Evolutionary conservation across 2,888 invertebrate genomes (phyloP).

Genomic region (Blastobasis lacticolella): DNA sequence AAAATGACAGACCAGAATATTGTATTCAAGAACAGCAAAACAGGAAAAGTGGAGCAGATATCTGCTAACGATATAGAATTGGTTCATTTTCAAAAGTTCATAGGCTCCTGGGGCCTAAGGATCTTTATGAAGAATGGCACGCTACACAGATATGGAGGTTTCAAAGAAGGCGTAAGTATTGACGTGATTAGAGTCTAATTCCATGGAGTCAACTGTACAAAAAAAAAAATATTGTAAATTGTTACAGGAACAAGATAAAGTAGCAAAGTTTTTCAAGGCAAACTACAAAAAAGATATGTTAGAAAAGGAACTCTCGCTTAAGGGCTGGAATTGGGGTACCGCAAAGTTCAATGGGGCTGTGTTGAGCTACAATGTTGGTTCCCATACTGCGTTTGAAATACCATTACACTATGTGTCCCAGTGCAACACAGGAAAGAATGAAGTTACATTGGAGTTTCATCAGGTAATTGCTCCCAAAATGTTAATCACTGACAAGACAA

Average conservation of each 20-base stretch:
- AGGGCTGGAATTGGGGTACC: slow-evolving; percentile 99
- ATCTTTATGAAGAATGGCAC: slow-evolving; percentile 92
- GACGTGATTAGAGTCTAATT: not conserved
- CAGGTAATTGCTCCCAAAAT: slow-evolving; percentile 72
- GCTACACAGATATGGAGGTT: slow-evolving; percentile 93
- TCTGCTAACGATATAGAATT: slow-evolving; percentile 88
- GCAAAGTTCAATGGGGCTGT: slow-evolving; percentile 94
- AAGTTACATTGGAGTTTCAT: slow-evolving; percentile 98
- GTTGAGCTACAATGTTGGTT: slow-evolving; percentile 88
- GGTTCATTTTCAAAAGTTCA: slow-evolving; percentile 94
- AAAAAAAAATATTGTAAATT: not conserved
- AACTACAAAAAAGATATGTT: slow-evolving; percentile 90
- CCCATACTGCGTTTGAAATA: slow-evolving; percentile 93
- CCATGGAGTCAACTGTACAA: not conserved
- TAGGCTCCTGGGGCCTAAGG: slow-evolving; percentile 91
- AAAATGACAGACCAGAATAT: slow-evolving; percentile 94
- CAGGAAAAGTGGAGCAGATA: slow-evolving; percentile 96
- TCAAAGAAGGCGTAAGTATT: slow-evolving; percentile 85
- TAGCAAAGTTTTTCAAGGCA: slow-evolving; percentile 89
- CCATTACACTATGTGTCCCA: slow-evolving; percentile 97
- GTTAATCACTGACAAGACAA: not conserved
- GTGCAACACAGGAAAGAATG: slow-evolving; percentile 96
- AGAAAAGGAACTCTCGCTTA: slow-evolving; percentile 93
- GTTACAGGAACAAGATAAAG: slow-evolving; percentile 91
- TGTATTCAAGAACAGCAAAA: slow-evolving; percentile 95